phyloP scores from a whole-genome alignment of 1,140 invertebrate species.

The Ctenoplectra terminalis region DNA sequence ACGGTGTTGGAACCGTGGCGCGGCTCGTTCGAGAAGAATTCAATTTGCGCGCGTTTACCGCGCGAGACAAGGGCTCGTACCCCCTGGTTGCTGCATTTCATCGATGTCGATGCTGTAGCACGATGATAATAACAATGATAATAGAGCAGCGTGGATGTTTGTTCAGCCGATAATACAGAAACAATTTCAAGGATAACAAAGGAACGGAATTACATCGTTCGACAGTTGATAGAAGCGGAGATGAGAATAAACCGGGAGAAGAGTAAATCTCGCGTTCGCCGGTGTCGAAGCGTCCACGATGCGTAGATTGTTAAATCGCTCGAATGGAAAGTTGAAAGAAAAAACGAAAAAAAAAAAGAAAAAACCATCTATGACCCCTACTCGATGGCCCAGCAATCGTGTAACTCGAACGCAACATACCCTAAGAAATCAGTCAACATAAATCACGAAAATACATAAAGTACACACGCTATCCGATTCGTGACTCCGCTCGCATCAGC shows the following conservation, averaged over 20 bases:
- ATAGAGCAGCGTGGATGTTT: conserved; percentile 9
- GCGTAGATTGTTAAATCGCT: conserved; percentile 22
- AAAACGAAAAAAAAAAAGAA: no score
- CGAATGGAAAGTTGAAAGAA: conserved; percentile 14
- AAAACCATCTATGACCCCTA: no score
- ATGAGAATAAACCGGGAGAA: conserved; percentile 2
- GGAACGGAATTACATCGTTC: conserved; percentile 27
- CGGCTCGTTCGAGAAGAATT: neutral
- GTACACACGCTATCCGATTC: neutral
- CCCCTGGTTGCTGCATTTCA: neutral
- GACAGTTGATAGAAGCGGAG: conserved; percentile 21
- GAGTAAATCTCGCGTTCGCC: conserved; percentile 10
- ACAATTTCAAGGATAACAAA: conserved; percentile 37
- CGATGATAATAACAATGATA: conserved; percentile 20
- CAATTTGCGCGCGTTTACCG: conserved; percentile 19
- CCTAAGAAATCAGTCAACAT: no score
- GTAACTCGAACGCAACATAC: no score
- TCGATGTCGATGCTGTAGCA: neutral
- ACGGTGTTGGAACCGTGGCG: neutral
- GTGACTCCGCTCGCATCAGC: neutral
- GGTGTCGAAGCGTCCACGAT: neutral
- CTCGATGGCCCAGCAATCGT: no score
- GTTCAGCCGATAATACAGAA: conserved; percentile 33
- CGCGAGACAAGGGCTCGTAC: neutral
- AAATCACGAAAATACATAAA: neutral